Evolutionary conservation across 2,888 invertebrate genomes (phyloP), one percentile per base, ranked within the genome.

Genomic region (Machimus rusticus): DNA sequence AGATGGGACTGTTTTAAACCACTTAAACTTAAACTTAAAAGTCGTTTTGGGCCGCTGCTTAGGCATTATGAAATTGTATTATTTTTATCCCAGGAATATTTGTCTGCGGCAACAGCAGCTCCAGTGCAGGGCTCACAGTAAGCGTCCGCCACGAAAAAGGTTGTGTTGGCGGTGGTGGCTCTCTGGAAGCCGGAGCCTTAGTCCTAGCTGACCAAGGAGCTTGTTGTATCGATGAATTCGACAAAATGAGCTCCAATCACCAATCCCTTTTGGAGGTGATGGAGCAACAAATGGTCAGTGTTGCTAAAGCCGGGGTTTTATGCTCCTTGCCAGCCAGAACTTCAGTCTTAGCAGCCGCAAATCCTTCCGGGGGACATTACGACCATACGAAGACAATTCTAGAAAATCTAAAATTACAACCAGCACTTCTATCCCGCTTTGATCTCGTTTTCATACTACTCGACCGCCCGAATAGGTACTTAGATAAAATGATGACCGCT

Each of bases 161-260:
- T 87, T 94, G 95, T 2, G 28, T 43, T 2, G 87, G 85, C 12
- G 74, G 81, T 74, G 98, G 96, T 91, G 97, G 95, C 93, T 95
- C 96, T 0, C 93, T 98, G 84, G 98, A 98, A 93, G 98, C 98
- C 0, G 99, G 98, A 0, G 97, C 97, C 8, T 92, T 98, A 46
- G 96, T 98, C 86, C 93, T 97, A 86, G 96, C 98, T 23, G 97
- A 97, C 91, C 95, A 95, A 90, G 99, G 99, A 0, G 96, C 96
- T 88, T 99, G 98, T 92, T 98, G 98, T 90, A 97, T 99, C 77
- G 99, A 99, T 92, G 99, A 99, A 93, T 97, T 99, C 90, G 99
- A 99, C 92, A 99, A 99, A 94, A 97, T 97, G 95, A 93, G 94
- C 3, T 93, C 93, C 16, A 96, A 97, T 91, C 96, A 97, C 92